These are phyloP conservation scores for Metridium senile DNA, from an alignment of 92 coral and sea anemone species.

Conservation along the genomic window DNA sequence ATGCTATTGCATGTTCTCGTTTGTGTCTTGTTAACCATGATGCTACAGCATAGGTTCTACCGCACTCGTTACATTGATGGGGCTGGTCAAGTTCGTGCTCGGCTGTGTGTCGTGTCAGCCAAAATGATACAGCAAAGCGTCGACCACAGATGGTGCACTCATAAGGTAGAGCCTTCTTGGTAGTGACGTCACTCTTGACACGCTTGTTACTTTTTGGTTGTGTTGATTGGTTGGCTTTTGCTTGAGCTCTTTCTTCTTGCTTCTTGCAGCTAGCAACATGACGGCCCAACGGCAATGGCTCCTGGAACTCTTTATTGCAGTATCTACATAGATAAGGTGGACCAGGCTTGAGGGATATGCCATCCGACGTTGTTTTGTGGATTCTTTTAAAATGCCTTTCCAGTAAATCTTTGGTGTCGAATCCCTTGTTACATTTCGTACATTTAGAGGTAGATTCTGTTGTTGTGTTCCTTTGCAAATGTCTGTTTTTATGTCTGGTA, in stretches of 20 bases:
- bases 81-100: slow-evolving; percentile 20
- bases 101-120: slow-evolving; percentile 42
- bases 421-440: slow-evolving; percentile 7
- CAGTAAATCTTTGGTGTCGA: slow-evolving; percentile 18
- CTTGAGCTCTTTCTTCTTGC: slow-evolving; percentile 21
- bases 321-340: slow-evolving; percentile 22
- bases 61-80: slow-evolving; percentile 32
- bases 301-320: slow-evolving; percentile 20
- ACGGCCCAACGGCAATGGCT: slow-evolving; percentile 22
- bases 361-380: slow-evolving; percentile 6
- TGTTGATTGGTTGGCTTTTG: background rate
- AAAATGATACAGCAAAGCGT: slow-evolving; percentile 28
- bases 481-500: slow-evolving; percentile 24
- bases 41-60: slow-evolving; percentile 30
- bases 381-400: slow-evolving; percentile 23
- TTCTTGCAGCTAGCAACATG: slow-evolving; percentile 18
- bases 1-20: slow-evolving; percentile 9
- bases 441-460: background rate
- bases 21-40: slow-evolving; percentile 44
- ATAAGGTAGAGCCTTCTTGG: background rate
- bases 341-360: background rate
- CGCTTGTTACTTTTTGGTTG: background rate
- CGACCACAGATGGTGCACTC: slow-evolving; percentile 36
- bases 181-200: background rate
- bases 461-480: background rate